phyloP scores from a whole-genome alignment of 1,140 invertebrate species.

The Sarcophaga peregrina region DNA sequence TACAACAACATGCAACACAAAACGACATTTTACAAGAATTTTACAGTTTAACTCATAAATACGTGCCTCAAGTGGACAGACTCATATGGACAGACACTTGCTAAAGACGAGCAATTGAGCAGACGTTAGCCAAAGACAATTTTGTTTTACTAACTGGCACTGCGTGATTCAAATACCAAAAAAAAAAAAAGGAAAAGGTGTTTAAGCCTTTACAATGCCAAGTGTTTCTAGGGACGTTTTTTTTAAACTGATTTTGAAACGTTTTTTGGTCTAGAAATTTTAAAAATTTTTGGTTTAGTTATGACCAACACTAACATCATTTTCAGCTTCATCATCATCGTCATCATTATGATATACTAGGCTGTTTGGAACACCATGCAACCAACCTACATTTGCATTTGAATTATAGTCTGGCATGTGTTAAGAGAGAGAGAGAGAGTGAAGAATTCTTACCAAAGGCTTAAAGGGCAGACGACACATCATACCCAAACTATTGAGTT shows the following conservation, averaged over 20 bases:
- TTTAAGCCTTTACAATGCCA: too few relatives aligned
- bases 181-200: not conserved
- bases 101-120: not conserved
- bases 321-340: not conserved
- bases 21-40: not conserved
- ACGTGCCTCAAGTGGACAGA: conserved; percentile 1
- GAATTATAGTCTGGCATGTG: conserved; percentile 13
- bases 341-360: not conserved
- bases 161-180: conserved; percentile 37
- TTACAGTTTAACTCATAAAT: not conserved
- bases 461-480: too few relatives aligned
- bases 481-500: too few relatives aligned
- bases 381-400: conserved; percentile 14
- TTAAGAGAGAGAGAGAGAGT: not conserved
- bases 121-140: not conserved
- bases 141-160: not conserved
- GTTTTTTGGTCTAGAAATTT: not conserved
- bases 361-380: not conserved
- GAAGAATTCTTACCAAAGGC: not conserved
- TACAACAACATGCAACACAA: not conserved
- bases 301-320: not conserved
- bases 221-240: too few relatives aligned
- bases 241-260: not conserved
- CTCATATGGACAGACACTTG: not conserved
- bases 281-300: not conserved